Percentiles rank a stretch among this genome's conserved stretches.
phyloP scores from a whole-genome alignment of 2,888 invertebrate genomes.

The Meganola albula region DNA sequence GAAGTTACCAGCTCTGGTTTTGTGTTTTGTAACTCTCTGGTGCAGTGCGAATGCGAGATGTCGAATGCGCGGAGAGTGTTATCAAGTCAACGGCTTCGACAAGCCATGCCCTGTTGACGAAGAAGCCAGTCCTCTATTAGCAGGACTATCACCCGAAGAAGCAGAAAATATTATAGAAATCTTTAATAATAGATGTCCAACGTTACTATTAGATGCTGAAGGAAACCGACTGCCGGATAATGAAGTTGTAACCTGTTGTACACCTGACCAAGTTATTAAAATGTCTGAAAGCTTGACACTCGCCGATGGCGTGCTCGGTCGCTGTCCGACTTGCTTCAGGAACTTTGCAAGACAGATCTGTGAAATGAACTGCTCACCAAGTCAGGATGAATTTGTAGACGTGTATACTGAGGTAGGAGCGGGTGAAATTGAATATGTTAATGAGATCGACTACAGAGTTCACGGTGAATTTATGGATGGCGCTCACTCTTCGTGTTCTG shows the following conservation, averaged over 20 bases:
- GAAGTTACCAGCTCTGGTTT: conserved; percentile 29
- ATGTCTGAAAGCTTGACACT: conserved; percentile 76
- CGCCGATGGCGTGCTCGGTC: conserved; percentile 82
- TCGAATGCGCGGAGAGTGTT: conserved; percentile 50
- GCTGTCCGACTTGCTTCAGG: conserved; percentile 88
- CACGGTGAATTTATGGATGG: conserved; percentile 78
- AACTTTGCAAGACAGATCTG: conserved; percentile 89
- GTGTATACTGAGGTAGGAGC: conserved; percentile 30
- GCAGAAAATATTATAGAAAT: conserved; percentile 48
- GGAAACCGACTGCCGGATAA: conserved; percentile 44
- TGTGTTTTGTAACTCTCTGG: conserved; percentile 38
- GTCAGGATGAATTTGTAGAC: conserved; percentile 78
- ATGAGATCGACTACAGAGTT: conserved; percentile 70
- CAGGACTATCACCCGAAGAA: conserved; percentile 41
- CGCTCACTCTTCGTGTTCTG: conserved; percentile 87
- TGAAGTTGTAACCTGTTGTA: conserved; percentile 80
- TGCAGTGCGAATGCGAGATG: conserved; percentile 43
- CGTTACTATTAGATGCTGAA: conserved; percentile 60
- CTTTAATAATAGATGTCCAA: conserved; percentile 80
- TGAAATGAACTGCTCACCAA: conserved; percentile 86
- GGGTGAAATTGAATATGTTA: conserved; percentile 52
- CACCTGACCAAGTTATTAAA: conserved; percentile 64
- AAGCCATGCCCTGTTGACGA: conserved; percentile 45
- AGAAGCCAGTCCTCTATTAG: conserved; percentile 36
- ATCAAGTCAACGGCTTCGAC: conserved; percentile 31